Evolutionary conservation across 2,888 invertebrate species (phyloP).

Genomic region (Cenopis cana): DNA sequence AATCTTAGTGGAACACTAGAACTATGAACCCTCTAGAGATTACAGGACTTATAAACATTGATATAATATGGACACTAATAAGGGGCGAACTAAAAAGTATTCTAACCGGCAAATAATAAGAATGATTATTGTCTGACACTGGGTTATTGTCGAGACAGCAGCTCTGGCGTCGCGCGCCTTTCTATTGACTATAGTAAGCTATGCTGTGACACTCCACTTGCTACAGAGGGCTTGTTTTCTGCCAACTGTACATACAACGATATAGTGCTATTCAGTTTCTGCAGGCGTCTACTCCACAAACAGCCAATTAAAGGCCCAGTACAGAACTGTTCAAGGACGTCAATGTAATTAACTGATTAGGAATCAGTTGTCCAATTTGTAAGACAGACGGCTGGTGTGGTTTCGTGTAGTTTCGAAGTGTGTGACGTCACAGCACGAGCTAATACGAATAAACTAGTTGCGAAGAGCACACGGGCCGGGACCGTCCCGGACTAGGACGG

Average conservation of each 20-base stretch:
- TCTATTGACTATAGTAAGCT: constrained; percentile 70
- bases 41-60: constrained; percentile 40
- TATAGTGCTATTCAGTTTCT: neutral
- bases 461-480: constrained; percentile 57
- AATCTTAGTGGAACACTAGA: constrained; percentile 36
- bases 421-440: constrained; percentile 43
- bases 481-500: constrained; percentile 21
- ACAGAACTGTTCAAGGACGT: neutral
- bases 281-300: neutral
- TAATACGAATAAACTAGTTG: constrained; percentile 54
- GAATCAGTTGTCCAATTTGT: neutral
- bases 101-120: constrained; percentile 76
- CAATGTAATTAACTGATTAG: neutral
- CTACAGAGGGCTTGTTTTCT: neutral
- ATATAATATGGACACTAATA: constrained; percentile 47
- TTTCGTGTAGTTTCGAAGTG: constrained; percentile 5
- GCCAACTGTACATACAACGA: constrained; percentile 4
- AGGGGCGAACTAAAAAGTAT: constrained; percentile 60
- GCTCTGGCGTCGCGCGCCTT: constrained; percentile 70
- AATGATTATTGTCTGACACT: constrained; percentile 85
- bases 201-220: constrained; percentile 42
- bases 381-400: neutral
- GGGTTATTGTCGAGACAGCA: constrained; percentile 86
- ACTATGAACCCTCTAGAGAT: constrained; percentile 37
- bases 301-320: neutral